Conservation (phyloP, 2,888 invertebrate species). For the Papilio demoleus region DNA sequence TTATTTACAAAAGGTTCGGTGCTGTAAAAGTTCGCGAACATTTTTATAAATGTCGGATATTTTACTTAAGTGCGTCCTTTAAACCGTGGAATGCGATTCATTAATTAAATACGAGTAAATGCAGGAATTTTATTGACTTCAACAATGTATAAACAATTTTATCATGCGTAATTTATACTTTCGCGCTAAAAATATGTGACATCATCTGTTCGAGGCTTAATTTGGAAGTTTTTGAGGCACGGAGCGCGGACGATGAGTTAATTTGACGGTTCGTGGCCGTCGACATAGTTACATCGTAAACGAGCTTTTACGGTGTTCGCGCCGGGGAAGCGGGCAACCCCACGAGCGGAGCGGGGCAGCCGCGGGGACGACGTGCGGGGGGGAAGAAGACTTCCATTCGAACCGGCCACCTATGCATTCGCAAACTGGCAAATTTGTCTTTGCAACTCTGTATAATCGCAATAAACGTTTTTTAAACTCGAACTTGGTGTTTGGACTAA, state of each 20-base stretch:
- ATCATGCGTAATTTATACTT: constrained; percentile 12
- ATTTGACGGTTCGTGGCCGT: constrained; percentile 28
- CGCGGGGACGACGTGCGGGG: too few relatives aligned
- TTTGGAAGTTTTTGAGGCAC: constrained; percentile 7
- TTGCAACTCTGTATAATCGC: too few relatives aligned
- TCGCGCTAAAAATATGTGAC: constrained; percentile 1
- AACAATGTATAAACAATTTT: background rate
- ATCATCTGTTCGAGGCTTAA: background rate
- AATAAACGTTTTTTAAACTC: too few relatives aligned
- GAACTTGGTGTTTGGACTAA: too few relatives aligned
- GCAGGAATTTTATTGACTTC: background rate
- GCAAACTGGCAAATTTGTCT: too few relatives aligned
- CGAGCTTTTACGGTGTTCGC: constrained; percentile 17
- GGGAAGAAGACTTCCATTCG: too few relatives aligned
- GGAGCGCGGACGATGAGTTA: constrained; percentile 4
- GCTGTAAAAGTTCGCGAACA: background rate
- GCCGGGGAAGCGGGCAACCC: too few relatives aligned
- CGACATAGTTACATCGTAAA: constrained; percentile 31
- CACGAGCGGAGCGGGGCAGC: too few relatives aligned
- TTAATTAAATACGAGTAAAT: background rate
- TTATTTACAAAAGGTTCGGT: too few relatives aligned
- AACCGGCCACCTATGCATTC: too few relatives aligned
- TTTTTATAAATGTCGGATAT: too few relatives aligned
- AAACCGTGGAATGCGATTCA: background rate
- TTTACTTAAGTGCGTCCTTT: too few relatives aligned